Evolutionary conservation across 2,113 vertebrate genomes (phyloP).

Genomic region (Canis aureus): DNA sequence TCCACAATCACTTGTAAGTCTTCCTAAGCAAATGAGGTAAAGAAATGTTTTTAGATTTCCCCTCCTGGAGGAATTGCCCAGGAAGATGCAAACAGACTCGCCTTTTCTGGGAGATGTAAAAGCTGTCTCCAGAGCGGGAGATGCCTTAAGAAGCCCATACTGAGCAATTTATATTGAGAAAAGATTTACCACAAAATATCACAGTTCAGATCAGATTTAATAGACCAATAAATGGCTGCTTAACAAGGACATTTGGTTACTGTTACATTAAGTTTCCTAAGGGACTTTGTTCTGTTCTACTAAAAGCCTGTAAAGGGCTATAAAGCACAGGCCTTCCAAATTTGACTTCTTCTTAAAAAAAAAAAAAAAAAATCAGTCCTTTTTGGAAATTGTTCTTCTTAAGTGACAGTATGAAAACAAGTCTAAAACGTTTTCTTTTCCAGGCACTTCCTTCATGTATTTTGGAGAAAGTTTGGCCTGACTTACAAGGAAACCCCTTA

Average conservation of each 20-base stretch:
- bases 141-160: conserved; percentile 35
- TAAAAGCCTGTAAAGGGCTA: conserved; percentile 59
- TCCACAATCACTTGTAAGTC: conserved; percentile 30
- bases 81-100: conserved; percentile 34
- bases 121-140: background rate
- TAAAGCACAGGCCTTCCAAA: conserved; percentile 55
- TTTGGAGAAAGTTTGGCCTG: conserved; percentile 86
- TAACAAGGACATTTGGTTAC: conserved; percentile 77
- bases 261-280: conserved; percentile 77
- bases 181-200: conserved; percentile 69
- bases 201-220: conserved; percentile 77
- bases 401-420: conserved; percentile 81
- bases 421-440: conserved; percentile 78
- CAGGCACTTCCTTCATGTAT: conserved; percentile 82
- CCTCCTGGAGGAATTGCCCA: background rate
- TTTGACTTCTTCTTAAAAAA: conserved; percentile 62
- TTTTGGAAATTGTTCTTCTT: conserved; percentile 77
- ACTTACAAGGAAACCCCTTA: conserved; percentile 86
- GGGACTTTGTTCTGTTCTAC: conserved; percentile 72
- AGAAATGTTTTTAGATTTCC: background rate
- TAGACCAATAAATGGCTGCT: conserved; percentile 78
- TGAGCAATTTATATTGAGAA: conserved; percentile 73
- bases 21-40: conserved; percentile 32
- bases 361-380: conserved; percentile 71
- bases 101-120: conserved; percentile 18